Percentiles rank a stretch among this genome's conserved stretches.
Conservation (phyloP, 2,888 invertebrate genomes). For the Hecatera dysodea region DNA sequence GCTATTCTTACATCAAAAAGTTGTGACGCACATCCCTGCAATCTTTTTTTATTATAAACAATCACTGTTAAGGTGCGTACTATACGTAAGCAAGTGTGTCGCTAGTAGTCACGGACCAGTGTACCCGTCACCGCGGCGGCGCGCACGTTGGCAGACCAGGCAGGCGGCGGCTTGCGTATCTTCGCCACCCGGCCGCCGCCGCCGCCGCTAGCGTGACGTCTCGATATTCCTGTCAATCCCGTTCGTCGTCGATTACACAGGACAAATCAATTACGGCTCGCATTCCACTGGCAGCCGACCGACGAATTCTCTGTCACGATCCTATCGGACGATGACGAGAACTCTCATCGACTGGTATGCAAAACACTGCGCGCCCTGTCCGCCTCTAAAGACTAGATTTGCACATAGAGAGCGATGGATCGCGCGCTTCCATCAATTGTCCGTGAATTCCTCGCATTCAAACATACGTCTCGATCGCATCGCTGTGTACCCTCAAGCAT, state of each 20-base stretch:
- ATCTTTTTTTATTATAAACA: too few species aligned
- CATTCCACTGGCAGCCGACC: constrained; percentile 87
- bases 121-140: constrained; percentile 13
- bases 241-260: constrained; percentile 86
- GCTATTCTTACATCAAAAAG: neutral
- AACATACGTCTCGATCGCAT: constrained; percentile 81
- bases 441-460: constrained; percentile 85
- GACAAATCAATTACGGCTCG: constrained; percentile 90
- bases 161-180: constrained; percentile 55
- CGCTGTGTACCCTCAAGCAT: constrained; percentile 80
- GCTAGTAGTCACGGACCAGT: constrained; percentile 25
- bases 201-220: constrained; percentile 73
- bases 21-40: too few species aligned
- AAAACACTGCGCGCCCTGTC: constrained; percentile 78
- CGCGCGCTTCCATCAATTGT: constrained; percentile 85
- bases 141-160: constrained; percentile 25
- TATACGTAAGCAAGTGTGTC: constrained; percentile 3
- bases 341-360: constrained; percentile 84
- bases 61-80: constrained; percentile 2
- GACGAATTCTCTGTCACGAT: constrained; percentile 89
- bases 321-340: constrained; percentile 85
- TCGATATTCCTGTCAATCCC: constrained; percentile 86
- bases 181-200: constrained; percentile 55
- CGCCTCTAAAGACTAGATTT: constrained; percentile 78
- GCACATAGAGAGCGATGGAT: constrained; percentile 83